Base-by-base conservation (phyloP, 1,140 invertebrate genomes). In the Eriosoma lanigerum region DNA sequence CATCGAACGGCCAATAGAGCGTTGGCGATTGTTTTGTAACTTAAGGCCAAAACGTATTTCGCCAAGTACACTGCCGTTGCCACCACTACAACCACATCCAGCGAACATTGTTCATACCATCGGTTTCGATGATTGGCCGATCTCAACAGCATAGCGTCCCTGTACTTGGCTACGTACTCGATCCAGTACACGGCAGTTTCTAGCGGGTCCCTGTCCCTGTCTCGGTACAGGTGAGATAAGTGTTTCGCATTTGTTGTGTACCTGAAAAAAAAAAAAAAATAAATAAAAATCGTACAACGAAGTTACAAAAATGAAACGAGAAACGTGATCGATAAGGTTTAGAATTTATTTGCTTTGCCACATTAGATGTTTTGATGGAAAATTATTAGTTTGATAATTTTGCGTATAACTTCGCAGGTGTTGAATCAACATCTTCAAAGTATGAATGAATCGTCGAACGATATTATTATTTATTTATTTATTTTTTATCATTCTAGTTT, bases 141-240 rank as follows among this genome's bases (percentile, higher is more conserved):
- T 38, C 46, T 76, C 1, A 76, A n/a, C n/a, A 46, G 26, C 12
- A 76, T 8, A 17, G 21, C 1, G n/a, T 21, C 56, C 17, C 21
- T 1, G 15, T 76, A 6, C 10, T n/a, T 60, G n/a, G 73, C 54
- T 13, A 76, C 54, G 38, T 76, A 76, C 17, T 76, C 73, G 12
- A 60, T 19, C 73, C 73, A 76, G 38, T 58, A 76, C 8, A 76
- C 21, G 0, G 73, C 73, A 4, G 9, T 44, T 38, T 58, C 29
- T 8, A 76, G 54, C 19, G 73, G 54, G 21, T 76, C 21, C 6
- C 0, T 19, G 5, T 56, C 29, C 9, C 73, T 54, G 3, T 76
- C 73, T 15, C n/a, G 52, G 15, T 58, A 76, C 13, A 76, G 54
- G 1, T 9, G 1, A 8, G 73, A 76, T 6, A 76, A 17, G 0